A percentile compares a stretch with the other conserved stretches of the same genome.
These are phyloP conservation scores for Periophthalmus magnuspinnatus DNA, from an alignment of 2,797 vertebrate species.

Conservation along the genomic window DNA sequence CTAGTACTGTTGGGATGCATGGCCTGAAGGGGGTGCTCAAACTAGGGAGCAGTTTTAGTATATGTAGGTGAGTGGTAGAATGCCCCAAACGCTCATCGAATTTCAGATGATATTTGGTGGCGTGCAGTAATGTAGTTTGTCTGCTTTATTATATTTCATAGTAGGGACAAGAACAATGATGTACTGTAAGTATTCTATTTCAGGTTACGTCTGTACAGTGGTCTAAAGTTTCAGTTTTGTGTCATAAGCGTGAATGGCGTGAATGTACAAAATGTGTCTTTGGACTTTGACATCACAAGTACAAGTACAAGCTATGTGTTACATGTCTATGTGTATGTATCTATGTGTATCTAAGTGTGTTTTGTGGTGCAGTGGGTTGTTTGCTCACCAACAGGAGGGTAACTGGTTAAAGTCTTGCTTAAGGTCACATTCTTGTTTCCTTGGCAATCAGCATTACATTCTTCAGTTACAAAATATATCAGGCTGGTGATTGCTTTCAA, in stretches of 20 bases:
- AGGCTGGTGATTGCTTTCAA: too few species aligned
- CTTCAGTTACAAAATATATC: too few species aligned
- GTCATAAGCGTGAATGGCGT: neutral
- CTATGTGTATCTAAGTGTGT: too few species aligned
- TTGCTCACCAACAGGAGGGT: too few species aligned
- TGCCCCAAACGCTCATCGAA: conserved; percentile 15
- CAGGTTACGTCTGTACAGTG: neutral
- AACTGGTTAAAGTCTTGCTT: too few species aligned
- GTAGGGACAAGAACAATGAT: neutral
- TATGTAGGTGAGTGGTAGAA: conserved; percentile 20
- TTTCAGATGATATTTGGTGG: conserved; percentile 4
- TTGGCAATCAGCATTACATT: too few species aligned
- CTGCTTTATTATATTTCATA: neutral
- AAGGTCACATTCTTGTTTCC: too few species aligned
- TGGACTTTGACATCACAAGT: neutral
- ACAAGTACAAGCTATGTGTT: too few species aligned
- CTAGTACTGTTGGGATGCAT: conserved; percentile 33
- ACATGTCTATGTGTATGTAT: too few species aligned
- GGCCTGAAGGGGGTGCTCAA: conserved; percentile 26
- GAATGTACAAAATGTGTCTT: neutral
- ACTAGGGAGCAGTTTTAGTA: conserved; percentile 25
- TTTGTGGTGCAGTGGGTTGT: too few species aligned
- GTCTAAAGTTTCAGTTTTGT: neutral
- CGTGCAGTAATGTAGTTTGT: neutral
- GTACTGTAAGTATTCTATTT: neutral